These are phyloP conservation scores for Poecilia wingei DNA, from an alignment of 2,797 vertebrate genomes.

Conservation along the genomic window DNA sequence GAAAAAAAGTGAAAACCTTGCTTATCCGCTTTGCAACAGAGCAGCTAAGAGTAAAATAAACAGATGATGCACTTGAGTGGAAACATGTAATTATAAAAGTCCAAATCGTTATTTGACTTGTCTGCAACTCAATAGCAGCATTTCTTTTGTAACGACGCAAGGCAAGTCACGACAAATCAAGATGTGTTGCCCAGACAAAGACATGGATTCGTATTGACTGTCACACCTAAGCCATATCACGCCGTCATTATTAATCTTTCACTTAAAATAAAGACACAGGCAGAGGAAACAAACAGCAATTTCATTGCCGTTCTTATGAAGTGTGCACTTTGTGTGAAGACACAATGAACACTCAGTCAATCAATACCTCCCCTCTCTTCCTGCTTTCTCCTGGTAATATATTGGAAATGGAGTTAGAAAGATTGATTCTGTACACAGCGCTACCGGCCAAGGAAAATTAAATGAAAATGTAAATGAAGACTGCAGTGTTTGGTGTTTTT, in stretches of 20 bases:
- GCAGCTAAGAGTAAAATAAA: constrained; percentile 2
- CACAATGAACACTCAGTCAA: constrained; percentile 80
- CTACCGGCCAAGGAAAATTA: constrained; percentile 82
- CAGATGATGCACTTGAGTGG: background rate
- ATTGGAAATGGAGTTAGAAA: constrained; percentile 86
- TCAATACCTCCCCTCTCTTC: constrained; percentile 80
- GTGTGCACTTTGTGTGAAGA: constrained; percentile 76
- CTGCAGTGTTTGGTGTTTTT: constrained; percentile 66
- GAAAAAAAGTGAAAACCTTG: background rate
- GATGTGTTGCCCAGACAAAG: constrained; percentile 23
- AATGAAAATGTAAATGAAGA: constrained; percentile 86
- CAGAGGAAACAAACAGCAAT: constrained; percentile 76
- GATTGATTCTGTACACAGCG: constrained; percentile 82
- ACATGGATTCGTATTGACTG: constrained; percentile 54
- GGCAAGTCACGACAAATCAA: constrained; percentile 19
- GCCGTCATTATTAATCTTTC: constrained; percentile 71
- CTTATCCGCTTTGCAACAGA: background rate
- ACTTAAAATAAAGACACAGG: constrained; percentile 65
- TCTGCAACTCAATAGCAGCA: background rate
- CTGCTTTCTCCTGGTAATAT: constrained; percentile 80
- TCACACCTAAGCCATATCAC: constrained; percentile 67
- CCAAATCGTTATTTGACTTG: background rate
- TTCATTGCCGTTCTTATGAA: constrained; percentile 78
- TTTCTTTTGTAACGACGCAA: constrained; percentile 10
- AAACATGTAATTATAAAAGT: background rate